A percentile compares a stretch with the other conserved stretches of the same genome.
Evolutionary conservation across 1,140 invertebrate species (phyloP).

Genomic region (Homalodisca vitripennis): DNA sequence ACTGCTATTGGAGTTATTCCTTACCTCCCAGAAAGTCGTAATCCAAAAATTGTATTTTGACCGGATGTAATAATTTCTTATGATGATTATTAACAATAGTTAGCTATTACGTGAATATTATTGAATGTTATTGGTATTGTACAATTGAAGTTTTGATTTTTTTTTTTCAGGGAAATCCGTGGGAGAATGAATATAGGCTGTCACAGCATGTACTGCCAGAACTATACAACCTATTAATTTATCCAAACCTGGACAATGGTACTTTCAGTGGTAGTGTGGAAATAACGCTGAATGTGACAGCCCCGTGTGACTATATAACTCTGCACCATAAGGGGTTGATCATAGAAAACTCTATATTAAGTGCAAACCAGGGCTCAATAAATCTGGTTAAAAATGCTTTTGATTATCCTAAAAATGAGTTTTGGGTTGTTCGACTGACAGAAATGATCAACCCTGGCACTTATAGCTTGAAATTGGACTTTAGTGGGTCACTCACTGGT

Average conservation of each 20-base stretch:
- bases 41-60: too few relatives aligned
- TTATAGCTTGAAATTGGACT: conserved; percentile 65
- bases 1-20: too few relatives aligned
- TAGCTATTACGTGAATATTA: background rate
- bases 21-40: too few relatives aligned
- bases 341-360: conserved; percentile 47
- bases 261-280: conserved; percentile 69
- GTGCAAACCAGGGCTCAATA: conserved; percentile 41
- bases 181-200: conserved; percentile 56
- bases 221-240: conserved; percentile 72
- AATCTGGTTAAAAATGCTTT: conserved; percentile 49
- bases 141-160: background rate
- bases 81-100: background rate
- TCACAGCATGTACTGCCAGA: conserved; percentile 64
- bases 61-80: background rate
- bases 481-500: conserved; percentile 63
- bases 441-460: conserved; percentile 54
- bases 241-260: conserved; percentile 68
- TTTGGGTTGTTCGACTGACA: conserved; percentile 60
- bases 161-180: conserved; percentile 33
- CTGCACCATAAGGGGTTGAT: conserved; percentile 68
- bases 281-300: conserved; percentile 62
- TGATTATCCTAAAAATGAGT: conserved; percentile 59
- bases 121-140: background rate
- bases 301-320: conserved; percentile 60